Conservation (phyloP, 2,888 invertebrate species). For the Mesochorus sp. region DNA sequence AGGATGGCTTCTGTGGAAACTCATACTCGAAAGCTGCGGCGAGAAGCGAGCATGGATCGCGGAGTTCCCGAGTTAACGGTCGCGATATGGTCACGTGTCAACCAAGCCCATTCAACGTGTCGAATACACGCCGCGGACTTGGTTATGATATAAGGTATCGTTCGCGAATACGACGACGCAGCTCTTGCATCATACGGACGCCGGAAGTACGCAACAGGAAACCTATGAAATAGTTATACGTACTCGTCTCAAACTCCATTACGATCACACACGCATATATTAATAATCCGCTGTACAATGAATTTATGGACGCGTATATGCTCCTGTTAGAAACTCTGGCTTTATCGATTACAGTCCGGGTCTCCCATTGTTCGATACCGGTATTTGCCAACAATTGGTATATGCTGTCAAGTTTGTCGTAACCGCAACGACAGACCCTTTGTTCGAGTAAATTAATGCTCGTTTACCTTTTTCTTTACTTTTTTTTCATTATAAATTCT, state of each 20-base stretch:
- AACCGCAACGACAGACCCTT: no score
- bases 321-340: background rate
- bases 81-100: constrained; percentile 44
- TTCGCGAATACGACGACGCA: constrained; percentile 47
- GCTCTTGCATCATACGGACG: constrained; percentile 52
- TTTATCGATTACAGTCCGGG: background rate
- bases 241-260: background rate
- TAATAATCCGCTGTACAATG: background rate
- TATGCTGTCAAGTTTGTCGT: no score
- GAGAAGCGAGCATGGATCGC: constrained; percentile 12
- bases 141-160: constrained; percentile 28
- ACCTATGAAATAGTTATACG: background rate
- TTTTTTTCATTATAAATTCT: no score
- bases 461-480: no score
- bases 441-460: no score
- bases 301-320: background rate
- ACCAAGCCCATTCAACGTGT: constrained; percentile 24
- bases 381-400: no score
- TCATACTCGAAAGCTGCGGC: background rate
- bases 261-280: background rate
- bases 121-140: background rate
- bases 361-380: no score
- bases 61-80: constrained; percentile 29
- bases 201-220: constrained; percentile 45
- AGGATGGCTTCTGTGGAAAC: constrained; percentile 34